phyloP scores from a whole-genome alignment of 1,140 invertebrate genomes.

The Papilio glaucus region DNA sequence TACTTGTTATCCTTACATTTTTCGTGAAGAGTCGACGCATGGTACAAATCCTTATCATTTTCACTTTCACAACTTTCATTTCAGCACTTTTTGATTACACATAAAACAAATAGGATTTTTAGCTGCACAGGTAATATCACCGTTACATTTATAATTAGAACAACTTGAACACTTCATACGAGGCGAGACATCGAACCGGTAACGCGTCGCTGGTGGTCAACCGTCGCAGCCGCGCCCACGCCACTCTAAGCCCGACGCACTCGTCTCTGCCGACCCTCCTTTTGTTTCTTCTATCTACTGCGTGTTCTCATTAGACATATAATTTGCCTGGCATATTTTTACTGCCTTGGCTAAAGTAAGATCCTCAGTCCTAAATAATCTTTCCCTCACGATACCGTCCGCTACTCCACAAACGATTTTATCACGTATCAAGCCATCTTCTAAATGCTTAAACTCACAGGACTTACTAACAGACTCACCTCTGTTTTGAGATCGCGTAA shows the following conservation, averaged over 20 bases:
- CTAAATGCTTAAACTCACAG: too few species aligned
- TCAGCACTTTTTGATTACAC: slow-evolving; percentile 12
- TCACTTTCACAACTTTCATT: neutral
- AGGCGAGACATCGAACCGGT: too few species aligned
- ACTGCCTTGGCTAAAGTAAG: slow-evolving; percentile 42
- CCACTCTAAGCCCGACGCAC: slow-evolving; percentile 2
- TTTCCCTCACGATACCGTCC: too few species aligned
- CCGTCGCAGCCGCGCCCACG: too few species aligned
- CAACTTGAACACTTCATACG: neutral
- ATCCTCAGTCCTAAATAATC: slow-evolving; percentile 41
- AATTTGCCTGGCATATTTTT: slow-evolving; percentile 43
- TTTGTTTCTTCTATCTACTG: slow-evolving; percentile 11
- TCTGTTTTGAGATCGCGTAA: too few species aligned
- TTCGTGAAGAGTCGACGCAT: neutral
- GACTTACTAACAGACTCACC: too few species aligned
- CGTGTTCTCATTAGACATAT: slow-evolving; percentile 39
- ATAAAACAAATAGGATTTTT: slow-evolving; percentile 17
- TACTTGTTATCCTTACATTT: neutral
- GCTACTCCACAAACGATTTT: too few species aligned
- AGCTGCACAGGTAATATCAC: slow-evolving; percentile 7
- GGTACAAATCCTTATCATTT: neutral
- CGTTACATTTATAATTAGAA: neutral
- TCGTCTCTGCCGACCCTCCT: neutral
- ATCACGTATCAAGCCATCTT: too few species aligned
- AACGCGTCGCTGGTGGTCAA: too few species aligned